These are phyloP conservation scores for Chromoteleia sp. DNA, from an alignment of 2,888 invertebrate genomes.

Conservation along the genomic window DNA sequence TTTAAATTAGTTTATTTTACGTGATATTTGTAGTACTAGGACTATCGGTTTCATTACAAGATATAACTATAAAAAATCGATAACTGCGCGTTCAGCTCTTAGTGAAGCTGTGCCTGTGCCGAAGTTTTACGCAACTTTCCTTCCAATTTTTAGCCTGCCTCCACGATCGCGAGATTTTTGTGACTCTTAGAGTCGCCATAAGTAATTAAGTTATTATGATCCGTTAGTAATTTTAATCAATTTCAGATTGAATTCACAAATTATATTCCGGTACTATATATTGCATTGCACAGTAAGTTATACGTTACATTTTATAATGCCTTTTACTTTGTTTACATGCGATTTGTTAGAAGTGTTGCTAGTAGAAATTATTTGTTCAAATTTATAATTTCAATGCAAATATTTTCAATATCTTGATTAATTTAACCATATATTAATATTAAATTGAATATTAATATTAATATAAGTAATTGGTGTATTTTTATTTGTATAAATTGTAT, in stretches of 20 bases:
- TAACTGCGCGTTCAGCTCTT: conserved; percentile 41
- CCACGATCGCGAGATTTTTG: conserved; percentile 24
- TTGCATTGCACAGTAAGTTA: conserved; percentile 15
- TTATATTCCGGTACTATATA: not conserved
- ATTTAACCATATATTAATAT: too few relatives aligned
- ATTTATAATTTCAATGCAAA: not conserved
- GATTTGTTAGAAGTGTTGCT: too few relatives aligned
- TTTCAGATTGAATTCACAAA: not conserved
- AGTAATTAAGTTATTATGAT: conserved; percentile 6
- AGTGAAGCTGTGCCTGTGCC: conserved; percentile 3
- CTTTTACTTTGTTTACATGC: not conserved
- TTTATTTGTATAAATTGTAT: not conserved
- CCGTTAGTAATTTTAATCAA: not conserved
- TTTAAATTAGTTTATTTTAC: too few relatives aligned
- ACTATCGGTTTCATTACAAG: not conserved
- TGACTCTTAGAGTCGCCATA: conserved; percentile 29
- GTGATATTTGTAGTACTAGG: not conserved
- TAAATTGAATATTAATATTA: not conserved
- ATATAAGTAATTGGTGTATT: too few relatives aligned
- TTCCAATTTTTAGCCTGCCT: conserved; percentile 35
- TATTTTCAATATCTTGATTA: too few relatives aligned
- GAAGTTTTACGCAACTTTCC: conserved; percentile 33
- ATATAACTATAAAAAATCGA: conserved; percentile 46
- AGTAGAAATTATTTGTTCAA: not conserved
- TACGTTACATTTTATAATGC: not conserved